Evolutionary conservation across 1,140 invertebrate genomes (phyloP).

Genomic region (Diachasma alloeum): DNA sequence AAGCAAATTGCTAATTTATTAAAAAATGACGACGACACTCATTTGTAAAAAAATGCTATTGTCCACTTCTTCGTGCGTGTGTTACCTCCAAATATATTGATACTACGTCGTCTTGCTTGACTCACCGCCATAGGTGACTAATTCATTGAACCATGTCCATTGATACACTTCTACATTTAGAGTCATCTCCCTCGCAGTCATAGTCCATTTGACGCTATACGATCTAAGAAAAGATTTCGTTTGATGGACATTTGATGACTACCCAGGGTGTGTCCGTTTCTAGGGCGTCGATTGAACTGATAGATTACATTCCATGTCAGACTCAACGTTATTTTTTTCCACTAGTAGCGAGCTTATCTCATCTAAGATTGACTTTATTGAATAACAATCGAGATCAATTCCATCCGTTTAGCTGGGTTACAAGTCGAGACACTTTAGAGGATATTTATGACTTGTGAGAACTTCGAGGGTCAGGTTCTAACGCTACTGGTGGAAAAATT

Average conservation of each 20-base stretch:
- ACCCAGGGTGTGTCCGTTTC: background rate
- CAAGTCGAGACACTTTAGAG: background rate
- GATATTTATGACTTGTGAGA: background rate
- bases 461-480: background rate
- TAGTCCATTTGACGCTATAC: background rate
- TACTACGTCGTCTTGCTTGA: background rate
- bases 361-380: background rate
- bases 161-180: background rate
- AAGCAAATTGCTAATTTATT: too few species aligned
- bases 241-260: slow-evolving; percentile 5
- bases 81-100: too few species aligned
- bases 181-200: slow-evolving; percentile 12
- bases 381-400: slow-evolving; percentile 23
- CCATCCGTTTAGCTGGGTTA: background rate
- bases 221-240: background rate
- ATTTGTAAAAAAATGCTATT: too few species aligned
- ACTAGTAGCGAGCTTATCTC: background rate
- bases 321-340: background rate
- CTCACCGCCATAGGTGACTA: too few species aligned
- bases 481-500: too few species aligned
- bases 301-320: slow-evolving; percentile 3
- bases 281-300: background rate
- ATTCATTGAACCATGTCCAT: too few species aligned
- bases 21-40: too few species aligned
- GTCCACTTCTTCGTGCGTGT: too few species aligned